Evolutionary conservation across 2,797 vertebrate species (phyloP), one percentile per base, ranked within the genome.

Genomic region (Centroberyx gerrardi): DNA sequence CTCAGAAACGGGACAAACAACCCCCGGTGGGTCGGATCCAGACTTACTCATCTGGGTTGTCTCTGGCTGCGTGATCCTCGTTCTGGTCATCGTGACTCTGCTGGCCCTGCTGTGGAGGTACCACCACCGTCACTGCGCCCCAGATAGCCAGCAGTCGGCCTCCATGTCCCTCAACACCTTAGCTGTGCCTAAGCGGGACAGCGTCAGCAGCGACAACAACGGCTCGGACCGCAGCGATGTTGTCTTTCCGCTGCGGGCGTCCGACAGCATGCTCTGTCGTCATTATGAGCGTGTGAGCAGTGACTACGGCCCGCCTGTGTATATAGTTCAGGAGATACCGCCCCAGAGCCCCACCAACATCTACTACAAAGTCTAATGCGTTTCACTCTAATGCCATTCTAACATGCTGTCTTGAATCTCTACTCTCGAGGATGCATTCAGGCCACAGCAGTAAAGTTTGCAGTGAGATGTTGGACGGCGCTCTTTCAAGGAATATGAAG

Each of bases 291-390:
- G 97, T 42, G 96, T 97, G 87, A 99, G 97, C 78, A 95, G 96
- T 3, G 97, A 99, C 91, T 99, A 99, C 53, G 98, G 97, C 85
- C 96, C 98, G 78, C 98, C 98, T 0, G 97, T 99, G 86, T 99
- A 99, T 93, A 98, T 99, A 75, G 98, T 99, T 65, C 98, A 99
- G 94, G 98, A 99, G 94, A 97, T 99, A 95, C 95, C 96, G 22
- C 96, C 98, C 58, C 97, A 98, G 93, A 98, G 92, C 81, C 97
- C 98, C 56, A 97, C 97, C 84, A 99, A 99, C 93, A 95, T 99
- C 92, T 99, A 95, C 93, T 96, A 96, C 80, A 96, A 95, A 90
- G 95, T 96, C 91, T 99, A 95, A 97, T n/a, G 42, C 9, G 31
- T 52, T 51, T 49, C 68, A 60, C 36, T 78, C 51, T 55, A 5